phyloP scores from a whole-genome alignment of 2,797 vertebrate genomes.

The Gallinago stenura region DNA sequence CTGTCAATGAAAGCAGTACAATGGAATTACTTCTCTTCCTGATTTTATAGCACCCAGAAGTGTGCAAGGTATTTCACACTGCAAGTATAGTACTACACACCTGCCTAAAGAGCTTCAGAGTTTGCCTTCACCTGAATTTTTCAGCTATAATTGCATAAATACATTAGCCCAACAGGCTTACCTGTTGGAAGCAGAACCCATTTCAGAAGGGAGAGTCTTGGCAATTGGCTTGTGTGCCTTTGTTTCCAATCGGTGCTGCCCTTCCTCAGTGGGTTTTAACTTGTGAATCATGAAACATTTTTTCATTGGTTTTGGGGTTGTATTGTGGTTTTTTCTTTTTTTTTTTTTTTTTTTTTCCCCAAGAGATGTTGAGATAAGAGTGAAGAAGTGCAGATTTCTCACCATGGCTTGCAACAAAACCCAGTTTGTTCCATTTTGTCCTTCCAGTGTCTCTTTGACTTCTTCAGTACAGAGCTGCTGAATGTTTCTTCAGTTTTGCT shows the following conservation, averaged over 20 bases:
- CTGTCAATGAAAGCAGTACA: not conserved
- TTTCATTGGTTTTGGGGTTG: not conserved
- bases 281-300: not conserved
- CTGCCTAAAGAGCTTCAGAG: not conserved
- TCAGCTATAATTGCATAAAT: not conserved
- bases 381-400: not conserved
- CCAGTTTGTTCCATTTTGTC: not conserved
- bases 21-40: not conserved
- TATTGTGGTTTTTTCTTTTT: not conserved
- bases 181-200: not conserved
- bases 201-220: not conserved
- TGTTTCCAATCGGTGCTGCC: not conserved
- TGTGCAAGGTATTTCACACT: not conserved
- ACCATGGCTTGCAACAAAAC: not conserved
- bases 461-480: not conserved
- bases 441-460: not conserved
- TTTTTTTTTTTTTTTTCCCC: not conserved
- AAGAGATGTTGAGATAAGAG: not conserved
- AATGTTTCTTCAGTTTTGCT: not conserved
- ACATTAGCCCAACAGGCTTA: not conserved
- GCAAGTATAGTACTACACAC: not conserved
- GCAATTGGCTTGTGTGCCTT: not conserved
- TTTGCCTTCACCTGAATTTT: not conserved
- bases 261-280: not conserved
- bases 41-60: not conserved